Evolutionary conservation across 1,140 invertebrate genomes (phyloP), one percentile per base, ranked within the genome.

Genomic region (Drosophila virilis): DNA sequence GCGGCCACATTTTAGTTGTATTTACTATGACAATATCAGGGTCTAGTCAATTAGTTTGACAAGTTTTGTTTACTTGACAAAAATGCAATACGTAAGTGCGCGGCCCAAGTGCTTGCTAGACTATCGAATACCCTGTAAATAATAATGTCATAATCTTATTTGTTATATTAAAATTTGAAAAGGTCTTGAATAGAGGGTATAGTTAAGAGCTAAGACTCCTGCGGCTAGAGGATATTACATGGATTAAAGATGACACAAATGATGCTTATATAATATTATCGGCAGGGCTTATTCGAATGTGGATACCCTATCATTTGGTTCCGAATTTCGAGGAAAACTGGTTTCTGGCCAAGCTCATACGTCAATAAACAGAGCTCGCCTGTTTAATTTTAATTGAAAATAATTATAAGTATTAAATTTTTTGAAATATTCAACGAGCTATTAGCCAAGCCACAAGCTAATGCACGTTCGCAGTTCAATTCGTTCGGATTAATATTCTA

Each of bases 21-120:
- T 7, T n/a, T 51, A 45, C 55, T 69, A 40, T 51, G 57, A 32
- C 32, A 57, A 37, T 28, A 57, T 48, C 43, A 33, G 43, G 43
- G 32, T 60, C 52, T 57, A 46, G 32, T 8, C 8, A 59, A 43
- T 43, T 28, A 51, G 28, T 22, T 13, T 7, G 8, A 60, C 43
- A 68, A 33, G 6, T 33, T 12, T 9, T 51, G 43, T 51, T 51
- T 28, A 8, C 32, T 33, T 33, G 28, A 43, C 10, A 60, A 42
- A 46, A 5, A 12, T 15, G 9, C 7, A 6, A 46, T 33, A 60
- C 10, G 12, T n/a, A 40, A 32, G 6, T 8, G n/a, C 40, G n/a
- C 22, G 10, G 38, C 38, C 35, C 8, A 45, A 45, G n/a, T 45
- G 42, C 40, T 9, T 2, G 38, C 38, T 6, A 5, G 12, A 40